Percentiles rank a stretch among this genome's conserved stretches.
Evolutionary conservation across 2,888 invertebrate species (phyloP).

Genomic region (Heliconius erato): DNA sequence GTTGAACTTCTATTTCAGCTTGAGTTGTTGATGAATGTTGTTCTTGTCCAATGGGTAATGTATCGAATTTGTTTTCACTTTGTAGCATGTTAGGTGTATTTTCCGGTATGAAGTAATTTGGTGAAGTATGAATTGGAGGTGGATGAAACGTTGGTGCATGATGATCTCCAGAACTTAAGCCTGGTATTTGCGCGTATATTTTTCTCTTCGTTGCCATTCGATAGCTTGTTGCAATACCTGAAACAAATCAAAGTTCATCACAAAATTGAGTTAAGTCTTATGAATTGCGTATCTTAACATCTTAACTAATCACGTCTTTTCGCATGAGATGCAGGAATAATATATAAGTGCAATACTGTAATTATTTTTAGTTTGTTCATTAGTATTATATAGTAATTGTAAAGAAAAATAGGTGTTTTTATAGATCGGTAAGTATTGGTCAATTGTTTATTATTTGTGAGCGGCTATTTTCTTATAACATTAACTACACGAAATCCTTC

Average conservation of each 20-base stretch:
- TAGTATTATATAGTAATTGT: too few species aligned
- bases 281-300: background rate
- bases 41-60: background rate
- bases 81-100: constrained; percentile 18
- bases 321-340: too few species aligned
- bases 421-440: too few species aligned
- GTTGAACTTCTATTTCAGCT: background rate
- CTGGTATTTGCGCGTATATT: constrained; percentile 92
- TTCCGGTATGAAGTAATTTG: constrained; percentile 45
- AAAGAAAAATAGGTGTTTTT: too few species aligned
- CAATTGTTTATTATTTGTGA: too few species aligned
- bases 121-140: constrained; percentile 49
- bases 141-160: constrained; percentile 50
- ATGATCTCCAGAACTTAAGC: constrained; percentile 84
- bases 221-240: constrained; percentile 85
- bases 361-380: background rate
- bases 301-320: background rate
- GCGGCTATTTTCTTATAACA: too few species aligned
- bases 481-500: too few species aligned
- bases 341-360: too few species aligned
- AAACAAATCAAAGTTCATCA: constrained; percentile 59
- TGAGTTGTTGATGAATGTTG: constrained; percentile 1
- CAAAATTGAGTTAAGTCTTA: background rate
- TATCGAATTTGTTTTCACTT: constrained; percentile 24
- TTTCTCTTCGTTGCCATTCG: constrained; percentile 89